Conservation (phyloP, 2,888 invertebrate genomes). For the Microchrysa polita region DNA sequence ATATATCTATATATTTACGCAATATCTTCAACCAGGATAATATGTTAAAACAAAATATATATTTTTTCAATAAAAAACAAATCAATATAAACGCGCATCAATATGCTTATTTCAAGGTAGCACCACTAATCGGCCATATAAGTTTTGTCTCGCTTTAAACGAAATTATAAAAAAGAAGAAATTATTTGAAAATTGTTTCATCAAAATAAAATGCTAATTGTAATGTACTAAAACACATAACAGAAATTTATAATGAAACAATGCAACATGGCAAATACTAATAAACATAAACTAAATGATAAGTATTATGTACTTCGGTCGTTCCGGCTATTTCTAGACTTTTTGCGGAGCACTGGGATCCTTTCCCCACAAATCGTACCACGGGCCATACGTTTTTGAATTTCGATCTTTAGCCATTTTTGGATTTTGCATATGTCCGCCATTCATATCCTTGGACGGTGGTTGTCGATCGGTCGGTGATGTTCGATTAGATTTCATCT, state of each 20-base stretch:
- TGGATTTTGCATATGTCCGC: slow-evolving; percentile 53
- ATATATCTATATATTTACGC: neutral
- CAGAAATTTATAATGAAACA: neutral
- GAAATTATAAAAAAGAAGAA: slow-evolving; percentile 2
- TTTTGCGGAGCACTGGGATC: slow-evolving; percentile 71
- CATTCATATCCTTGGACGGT: slow-evolving; percentile 58
- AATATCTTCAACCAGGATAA: slow-evolving; percentile 14
- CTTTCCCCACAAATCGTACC: slow-evolving; percentile 88
- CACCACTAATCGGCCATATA: slow-evolving; percentile 28
- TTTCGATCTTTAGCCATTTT: slow-evolving; percentile 51
- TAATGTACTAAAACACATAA: neutral
- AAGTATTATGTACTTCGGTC: neutral
- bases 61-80: slow-evolving; percentile 28
- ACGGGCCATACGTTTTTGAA: slow-evolving; percentile 82
- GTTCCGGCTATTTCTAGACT: neutral
- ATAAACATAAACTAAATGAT: neutral
- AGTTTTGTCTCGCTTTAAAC: neutral
- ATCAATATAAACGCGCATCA: slow-evolving; percentile 20
- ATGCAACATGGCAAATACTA: slow-evolving; percentile 27
- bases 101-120: slow-evolving; percentile 7
- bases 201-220: neutral
- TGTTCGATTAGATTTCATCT: slow-evolving; percentile 51
- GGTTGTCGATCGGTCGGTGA: slow-evolving; percentile 54
- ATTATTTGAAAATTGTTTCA: neutral
- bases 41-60: slow-evolving; percentile 26